phyloP scores from a whole-genome alignment of 2,888 invertebrate genomes.

The Fragum whitleyi region DNA sequence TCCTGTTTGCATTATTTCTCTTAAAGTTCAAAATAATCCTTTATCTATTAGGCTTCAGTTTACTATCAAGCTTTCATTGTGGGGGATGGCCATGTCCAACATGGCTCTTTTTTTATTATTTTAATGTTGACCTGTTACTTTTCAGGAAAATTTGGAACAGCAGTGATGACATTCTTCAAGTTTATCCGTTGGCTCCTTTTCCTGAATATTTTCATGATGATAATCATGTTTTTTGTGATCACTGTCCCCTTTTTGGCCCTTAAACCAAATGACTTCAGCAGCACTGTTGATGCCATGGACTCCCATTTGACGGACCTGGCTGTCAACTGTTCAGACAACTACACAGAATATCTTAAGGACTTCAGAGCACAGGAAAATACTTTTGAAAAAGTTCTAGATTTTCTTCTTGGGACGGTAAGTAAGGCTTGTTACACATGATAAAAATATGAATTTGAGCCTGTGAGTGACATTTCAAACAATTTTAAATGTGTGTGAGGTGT shows the following conservation, averaged over 20 bases:
- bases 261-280: conserved; percentile 49
- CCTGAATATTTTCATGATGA: conserved; percentile 90
- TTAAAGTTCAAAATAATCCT: too few relatives aligned
- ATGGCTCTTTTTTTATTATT: too few relatives aligned
- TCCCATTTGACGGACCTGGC: conserved; percentile 58
- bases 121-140: too few relatives aligned
- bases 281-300: conserved; percentile 44
- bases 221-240: conserved; percentile 89
- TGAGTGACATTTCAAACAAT: too few relatives aligned
- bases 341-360: conserved; percentile 58
- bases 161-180: conserved; percentile 89
- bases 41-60: too few relatives aligned
- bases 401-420: conserved; percentile 82
- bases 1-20: too few relatives aligned
- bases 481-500: too few relatives aligned
- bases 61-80: too few relatives aligned
- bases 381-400: conserved; percentile 73
- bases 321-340: conserved; percentile 68
- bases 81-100: too few relatives aligned
- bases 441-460: too few relatives aligned
- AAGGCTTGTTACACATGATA: background rate
- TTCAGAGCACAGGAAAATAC: conserved; percentile 42
- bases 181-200: conserved; percentile 94
- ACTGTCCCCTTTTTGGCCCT: conserved; percentile 88
- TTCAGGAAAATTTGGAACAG: conserved; percentile 81